phyloP scores from a whole-genome alignment of 2,888 invertebrate genomes.

The Dinocampus coccinellae region DNA sequence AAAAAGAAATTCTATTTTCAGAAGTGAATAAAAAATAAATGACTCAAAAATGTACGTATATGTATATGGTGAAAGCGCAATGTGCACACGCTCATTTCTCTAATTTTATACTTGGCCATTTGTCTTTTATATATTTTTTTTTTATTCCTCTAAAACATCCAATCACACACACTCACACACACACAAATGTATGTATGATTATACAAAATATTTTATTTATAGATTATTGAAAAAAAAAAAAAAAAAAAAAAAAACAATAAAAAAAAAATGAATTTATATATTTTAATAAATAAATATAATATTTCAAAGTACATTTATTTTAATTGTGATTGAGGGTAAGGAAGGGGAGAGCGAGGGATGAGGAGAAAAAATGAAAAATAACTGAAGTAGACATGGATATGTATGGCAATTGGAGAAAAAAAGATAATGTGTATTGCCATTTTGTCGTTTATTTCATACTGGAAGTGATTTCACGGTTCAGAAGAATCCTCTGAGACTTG shows the following conservation, averaged over 20 bases:
- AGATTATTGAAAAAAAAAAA: no score
- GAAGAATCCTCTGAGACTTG: slow-evolving; percentile 51
- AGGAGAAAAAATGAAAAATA: no score
- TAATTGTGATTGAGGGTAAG: no score
- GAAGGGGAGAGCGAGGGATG: no score
- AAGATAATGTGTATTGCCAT: slow-evolving; percentile 36
- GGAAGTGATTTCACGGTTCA: slow-evolving; percentile 67
- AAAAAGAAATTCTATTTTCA: slow-evolving; percentile 13
- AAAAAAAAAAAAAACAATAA: no score
- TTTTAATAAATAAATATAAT: no score
- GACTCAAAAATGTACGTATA: not conserved
- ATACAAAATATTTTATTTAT: no score
- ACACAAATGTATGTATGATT: no score
- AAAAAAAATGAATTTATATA: no score
- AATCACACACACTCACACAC: no score
- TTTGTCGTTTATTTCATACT: slow-evolving; percentile 57
- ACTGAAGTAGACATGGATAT: not conserved
- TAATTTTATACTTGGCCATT: not conserved
- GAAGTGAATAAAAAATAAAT: not conserved
- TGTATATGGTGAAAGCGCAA: not conserved
- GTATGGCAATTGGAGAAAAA: not conserved
- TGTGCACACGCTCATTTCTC: not conserved
- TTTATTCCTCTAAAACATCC: no score
- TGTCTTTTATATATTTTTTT: not conserved
- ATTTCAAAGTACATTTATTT: no score